phyloP scores from a whole-genome alignment of 2,797 vertebrate species.

The Siniperca undulata region DNA sequence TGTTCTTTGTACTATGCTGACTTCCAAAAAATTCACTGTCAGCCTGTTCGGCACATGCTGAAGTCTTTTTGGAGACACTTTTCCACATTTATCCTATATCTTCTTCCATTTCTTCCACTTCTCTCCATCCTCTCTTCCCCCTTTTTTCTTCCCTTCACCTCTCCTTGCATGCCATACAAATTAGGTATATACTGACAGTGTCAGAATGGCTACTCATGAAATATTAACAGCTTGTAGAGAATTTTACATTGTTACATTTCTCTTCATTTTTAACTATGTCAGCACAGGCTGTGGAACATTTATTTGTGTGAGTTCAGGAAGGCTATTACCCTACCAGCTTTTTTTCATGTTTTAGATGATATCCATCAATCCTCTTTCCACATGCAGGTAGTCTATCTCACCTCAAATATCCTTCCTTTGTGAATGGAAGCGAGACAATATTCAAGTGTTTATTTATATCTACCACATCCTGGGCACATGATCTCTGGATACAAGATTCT shows the following conservation, averaged over 20 bases:
- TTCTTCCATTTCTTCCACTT: constrained; percentile 37
- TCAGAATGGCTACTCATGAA: constrained; percentile 83
- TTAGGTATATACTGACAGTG: constrained; percentile 78
- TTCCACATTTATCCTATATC: constrained; percentile 55
- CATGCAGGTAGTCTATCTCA: constrained; percentile 20
- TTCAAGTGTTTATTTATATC: constrained; percentile 34
- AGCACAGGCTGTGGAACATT: constrained; percentile 75
- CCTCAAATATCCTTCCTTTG: constrained; percentile 29
- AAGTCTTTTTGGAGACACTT: constrained; percentile 63
- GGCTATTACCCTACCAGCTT: constrained; percentile 68
- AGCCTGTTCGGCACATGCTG: constrained; percentile 42
- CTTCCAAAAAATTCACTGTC: constrained; percentile 77
- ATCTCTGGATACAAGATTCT: constrained; percentile 35
- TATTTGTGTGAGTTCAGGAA: constrained; percentile 80
- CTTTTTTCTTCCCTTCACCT: constrained; percentile 28
- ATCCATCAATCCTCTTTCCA: constrained; percentile 53
- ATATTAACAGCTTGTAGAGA: constrained; percentile 86
- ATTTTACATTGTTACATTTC: constrained; percentile 82
- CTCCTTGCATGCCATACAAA: constrained; percentile 75
- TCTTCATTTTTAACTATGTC: constrained; percentile 84
- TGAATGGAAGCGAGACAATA: constrained; percentile 22
- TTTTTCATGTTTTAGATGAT: constrained; percentile 47
- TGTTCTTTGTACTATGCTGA: constrained; percentile 85
- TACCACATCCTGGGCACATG: constrained; percentile 33
- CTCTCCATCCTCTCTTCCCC: constrained; percentile 8